phyloP scores from a whole-genome alignment of 2,797 vertebrate genomes.

The Muraenolepis orangiensis region DNA sequence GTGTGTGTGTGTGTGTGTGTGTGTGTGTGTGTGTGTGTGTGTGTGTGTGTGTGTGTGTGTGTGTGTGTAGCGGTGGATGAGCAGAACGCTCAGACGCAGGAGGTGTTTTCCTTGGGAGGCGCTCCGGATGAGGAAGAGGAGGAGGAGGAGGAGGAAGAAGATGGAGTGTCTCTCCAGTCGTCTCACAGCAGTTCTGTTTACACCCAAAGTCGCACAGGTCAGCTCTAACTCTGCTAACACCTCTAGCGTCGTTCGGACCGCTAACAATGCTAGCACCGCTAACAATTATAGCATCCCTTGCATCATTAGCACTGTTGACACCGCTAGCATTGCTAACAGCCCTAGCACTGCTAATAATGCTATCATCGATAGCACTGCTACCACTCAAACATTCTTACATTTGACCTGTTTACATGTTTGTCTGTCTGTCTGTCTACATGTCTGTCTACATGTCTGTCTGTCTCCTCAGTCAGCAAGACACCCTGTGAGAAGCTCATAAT shows the following conservation, averaged over 20 bases:
- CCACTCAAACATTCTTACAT: not conserved
- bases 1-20: not conserved
- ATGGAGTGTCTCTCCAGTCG: constrained; percentile 69
- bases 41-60: constrained; percentile 13
- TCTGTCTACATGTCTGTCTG: constrained; percentile 7
- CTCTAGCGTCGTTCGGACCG: too few species aligned
- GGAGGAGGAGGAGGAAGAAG: constrained; percentile 52
- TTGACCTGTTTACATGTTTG: not conserved
- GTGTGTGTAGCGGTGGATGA: constrained; percentile 86
- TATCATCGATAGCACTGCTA: not conserved
- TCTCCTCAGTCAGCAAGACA: constrained; percentile 75
- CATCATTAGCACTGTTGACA: not conserved
- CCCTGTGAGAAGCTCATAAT: constrained; percentile 87
- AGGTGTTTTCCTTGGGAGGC: constrained; percentile 70
- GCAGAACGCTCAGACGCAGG: constrained; percentile 92
- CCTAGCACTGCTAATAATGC: not conserved
- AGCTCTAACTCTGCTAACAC: not conserved
- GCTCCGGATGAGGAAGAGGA: constrained; percentile 68
- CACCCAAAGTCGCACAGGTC: not conserved
- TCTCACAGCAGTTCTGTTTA: constrained; percentile 60
- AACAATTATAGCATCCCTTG: too few species aligned
- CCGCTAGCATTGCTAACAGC: not conserved
- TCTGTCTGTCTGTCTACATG: not conserved
- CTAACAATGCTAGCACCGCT: too few species aligned
- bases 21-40: not conserved